Conservation (phyloP, 2,113 vertebrate genomes). For the Pica pica region DNA sequence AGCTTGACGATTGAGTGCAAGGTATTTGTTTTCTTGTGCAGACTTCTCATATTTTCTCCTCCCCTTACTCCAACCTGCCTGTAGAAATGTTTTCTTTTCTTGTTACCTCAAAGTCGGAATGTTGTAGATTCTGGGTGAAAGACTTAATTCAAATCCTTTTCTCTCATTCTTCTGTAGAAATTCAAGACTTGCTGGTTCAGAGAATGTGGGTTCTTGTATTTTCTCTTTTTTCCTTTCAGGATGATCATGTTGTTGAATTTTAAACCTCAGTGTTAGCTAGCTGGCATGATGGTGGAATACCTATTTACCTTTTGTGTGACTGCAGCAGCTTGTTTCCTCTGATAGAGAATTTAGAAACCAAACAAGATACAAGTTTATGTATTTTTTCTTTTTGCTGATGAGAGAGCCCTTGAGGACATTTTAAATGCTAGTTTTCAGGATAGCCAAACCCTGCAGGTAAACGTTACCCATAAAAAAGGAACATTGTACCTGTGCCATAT, state of each 20-base stretch:
- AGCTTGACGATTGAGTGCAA: neutral
- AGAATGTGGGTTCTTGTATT: neutral
- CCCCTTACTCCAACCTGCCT: neutral
- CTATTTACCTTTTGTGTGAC: neutral
- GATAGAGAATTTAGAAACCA: neutral
- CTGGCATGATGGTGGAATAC: neutral
- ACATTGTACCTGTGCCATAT: neutral
- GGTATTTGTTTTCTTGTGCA: slow-evolving; percentile 51
- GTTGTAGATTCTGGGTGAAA: slow-evolving; percentile 49
- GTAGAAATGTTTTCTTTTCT: slow-evolving; percentile 34
- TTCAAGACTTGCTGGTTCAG: slow-evolving; percentile 50
- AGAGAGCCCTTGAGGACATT: neutral
- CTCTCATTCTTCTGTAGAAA: slow-evolving; percentile 19
- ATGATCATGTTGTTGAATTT: neutral
- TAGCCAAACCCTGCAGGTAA: neutral
- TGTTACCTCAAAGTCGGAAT: slow-evolving; percentile 39
- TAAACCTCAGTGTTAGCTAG: neutral
- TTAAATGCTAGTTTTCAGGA: neutral
- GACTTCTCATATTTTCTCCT: neutral
- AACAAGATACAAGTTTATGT: neutral
- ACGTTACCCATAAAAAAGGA: neutral
- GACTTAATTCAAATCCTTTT: slow-evolving; percentile 56
- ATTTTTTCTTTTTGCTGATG: neutral
- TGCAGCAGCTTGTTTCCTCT: slow-evolving; percentile 7
- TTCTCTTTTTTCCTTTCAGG: neutral